Percentiles rank a stretch among this genome's conserved stretches.
These are phyloP conservation scores for Karalla daura DNA, from an alignment of 2,797 vertebrate species.

Conservation along the genomic window DNA sequence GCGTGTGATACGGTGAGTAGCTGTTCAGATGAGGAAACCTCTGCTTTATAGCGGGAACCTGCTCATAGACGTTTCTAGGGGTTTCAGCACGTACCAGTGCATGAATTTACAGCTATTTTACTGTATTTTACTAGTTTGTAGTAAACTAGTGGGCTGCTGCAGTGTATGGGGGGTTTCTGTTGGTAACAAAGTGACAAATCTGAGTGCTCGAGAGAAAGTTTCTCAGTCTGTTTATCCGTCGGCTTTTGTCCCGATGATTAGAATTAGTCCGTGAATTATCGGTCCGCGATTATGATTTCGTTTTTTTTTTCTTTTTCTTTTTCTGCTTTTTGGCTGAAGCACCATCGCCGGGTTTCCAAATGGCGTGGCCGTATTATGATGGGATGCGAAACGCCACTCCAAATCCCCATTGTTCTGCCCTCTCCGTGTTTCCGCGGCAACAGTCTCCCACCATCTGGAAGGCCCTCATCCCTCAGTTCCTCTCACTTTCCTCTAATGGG, in stretches of 20 bases:
- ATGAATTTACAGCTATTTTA: too few species aligned
- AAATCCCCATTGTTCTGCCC: conserved; percentile 85
- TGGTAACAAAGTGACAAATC: too few species aligned
- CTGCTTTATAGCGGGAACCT: too few species aligned
- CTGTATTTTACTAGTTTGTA: too few species aligned
- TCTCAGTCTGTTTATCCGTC: background rate
- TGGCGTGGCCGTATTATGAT: conserved; percentile 70
- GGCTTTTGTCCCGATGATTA: conserved; percentile 44
- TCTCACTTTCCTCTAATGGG: conserved; percentile 71
- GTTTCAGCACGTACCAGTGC: too few species aligned
- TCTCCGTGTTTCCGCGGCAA: conserved; percentile 85
- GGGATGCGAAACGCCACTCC: conserved; percentile 75
- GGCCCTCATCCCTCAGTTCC: conserved; percentile 78
- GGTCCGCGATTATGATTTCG: background rate
- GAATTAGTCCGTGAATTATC: conserved; percentile 20
- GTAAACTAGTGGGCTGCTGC: too few species aligned
- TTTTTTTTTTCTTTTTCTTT: conserved; percentile 31
- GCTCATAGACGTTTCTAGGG: too few species aligned
- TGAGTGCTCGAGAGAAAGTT: background rate
- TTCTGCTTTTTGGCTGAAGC: conserved; percentile 42
- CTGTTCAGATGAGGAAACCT: too few species aligned
- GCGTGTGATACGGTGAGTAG: too few species aligned
- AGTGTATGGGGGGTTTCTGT: too few species aligned
- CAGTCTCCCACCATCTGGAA: conserved; percentile 82
- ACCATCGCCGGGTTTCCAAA: conserved; percentile 56